Evolutionary conservation across 1,140 invertebrate genomes (phyloP).

Genomic region (Panonychus citri): DNA sequence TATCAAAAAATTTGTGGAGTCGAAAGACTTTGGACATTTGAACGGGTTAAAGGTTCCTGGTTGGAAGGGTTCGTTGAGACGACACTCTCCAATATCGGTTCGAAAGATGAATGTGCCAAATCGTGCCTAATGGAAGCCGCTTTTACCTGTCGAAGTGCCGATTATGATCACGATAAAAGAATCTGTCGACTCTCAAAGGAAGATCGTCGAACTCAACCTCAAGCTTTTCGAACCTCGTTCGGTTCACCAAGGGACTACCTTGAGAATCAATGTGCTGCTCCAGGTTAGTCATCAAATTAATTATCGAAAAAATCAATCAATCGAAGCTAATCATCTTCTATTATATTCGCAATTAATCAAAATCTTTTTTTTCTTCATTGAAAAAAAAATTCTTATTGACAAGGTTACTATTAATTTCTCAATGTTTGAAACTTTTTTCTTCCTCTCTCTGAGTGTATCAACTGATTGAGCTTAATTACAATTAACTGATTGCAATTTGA

Average conservation of each 20-base stretch:
- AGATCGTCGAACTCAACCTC: slow-evolving; percentile 27
- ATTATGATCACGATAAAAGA: slow-evolving; percentile 23
- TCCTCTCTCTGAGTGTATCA: no score
- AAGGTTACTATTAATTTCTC: no score
- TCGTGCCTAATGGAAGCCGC: slow-evolving; percentile 25
- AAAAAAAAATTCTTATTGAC: no score
- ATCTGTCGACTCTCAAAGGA: slow-evolving; percentile 27
- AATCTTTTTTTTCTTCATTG: no score
- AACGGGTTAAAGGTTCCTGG: slow-evolving; percentile 25
- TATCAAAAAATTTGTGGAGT: slow-evolving; percentile 25
- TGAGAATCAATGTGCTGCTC: slow-evolving; percentile 29
- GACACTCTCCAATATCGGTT: slow-evolving; percentile 22
- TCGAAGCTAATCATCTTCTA: not conserved
- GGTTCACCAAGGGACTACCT: slow-evolving; percentile 27
- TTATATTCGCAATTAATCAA: no score
- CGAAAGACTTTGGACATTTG: slow-evolving; percentile 29
- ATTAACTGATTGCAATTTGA: no score
- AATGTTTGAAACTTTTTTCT: no score
- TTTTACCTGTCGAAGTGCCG: slow-evolving; percentile 27
- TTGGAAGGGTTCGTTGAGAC: slow-evolving; percentile 28
- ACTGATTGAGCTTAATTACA: no score
- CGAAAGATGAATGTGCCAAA: slow-evolving; percentile 26
- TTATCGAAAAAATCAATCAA: not conserved
- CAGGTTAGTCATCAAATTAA: slow-evolving; percentile 12
- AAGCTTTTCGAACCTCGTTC: slow-evolving; percentile 23